Evolutionary conservation across 2,888 invertebrate genomes (phyloP).

Genomic region (Mechanitis messenoides): DNA sequence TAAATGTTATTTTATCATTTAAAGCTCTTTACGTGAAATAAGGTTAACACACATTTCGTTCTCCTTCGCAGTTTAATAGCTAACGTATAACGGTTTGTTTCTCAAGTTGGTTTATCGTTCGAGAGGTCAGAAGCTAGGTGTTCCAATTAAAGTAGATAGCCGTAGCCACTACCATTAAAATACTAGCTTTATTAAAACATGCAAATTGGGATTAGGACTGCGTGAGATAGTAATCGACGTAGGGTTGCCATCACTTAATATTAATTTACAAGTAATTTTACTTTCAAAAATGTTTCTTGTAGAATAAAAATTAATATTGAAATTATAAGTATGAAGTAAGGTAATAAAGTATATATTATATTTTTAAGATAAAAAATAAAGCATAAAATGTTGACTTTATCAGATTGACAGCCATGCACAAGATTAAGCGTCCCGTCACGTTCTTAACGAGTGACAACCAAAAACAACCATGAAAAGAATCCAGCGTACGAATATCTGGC

Average conservation of each 20-base stretch:
- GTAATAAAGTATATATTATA: no score
- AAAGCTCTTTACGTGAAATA: not conserved
- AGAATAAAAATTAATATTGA: no score
- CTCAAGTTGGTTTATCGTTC: slow-evolving; percentile 5
- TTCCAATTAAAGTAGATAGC: slow-evolving; percentile 25
- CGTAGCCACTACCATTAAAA: slow-evolving; percentile 20
- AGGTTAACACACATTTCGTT: slow-evolving; percentile 5
- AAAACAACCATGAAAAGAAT: no score
- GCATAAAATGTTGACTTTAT: no score
- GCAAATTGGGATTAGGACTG: slow-evolving; percentile 5
- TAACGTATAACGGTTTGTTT: slow-evolving; percentile 4
- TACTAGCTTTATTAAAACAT: slow-evolving; percentile 19
- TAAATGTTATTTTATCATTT: no score
- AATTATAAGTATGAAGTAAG: no score
- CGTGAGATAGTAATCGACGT: not conserved
- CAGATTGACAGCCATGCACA: no score
- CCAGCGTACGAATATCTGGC: no score
- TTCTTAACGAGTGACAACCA: no score
- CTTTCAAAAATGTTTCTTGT: no score
- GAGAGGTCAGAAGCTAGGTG: slow-evolving; percentile 27
- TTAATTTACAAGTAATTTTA: not conserved
- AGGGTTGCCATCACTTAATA: not conserved
- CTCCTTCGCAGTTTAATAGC: slow-evolving; percentile 4
- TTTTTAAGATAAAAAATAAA: no score
- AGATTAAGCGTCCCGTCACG: no score